Evolutionary conservation across 2,797 vertebrate genomes (phyloP).

Genomic region (Falco novaeseelandiae): DNA sequence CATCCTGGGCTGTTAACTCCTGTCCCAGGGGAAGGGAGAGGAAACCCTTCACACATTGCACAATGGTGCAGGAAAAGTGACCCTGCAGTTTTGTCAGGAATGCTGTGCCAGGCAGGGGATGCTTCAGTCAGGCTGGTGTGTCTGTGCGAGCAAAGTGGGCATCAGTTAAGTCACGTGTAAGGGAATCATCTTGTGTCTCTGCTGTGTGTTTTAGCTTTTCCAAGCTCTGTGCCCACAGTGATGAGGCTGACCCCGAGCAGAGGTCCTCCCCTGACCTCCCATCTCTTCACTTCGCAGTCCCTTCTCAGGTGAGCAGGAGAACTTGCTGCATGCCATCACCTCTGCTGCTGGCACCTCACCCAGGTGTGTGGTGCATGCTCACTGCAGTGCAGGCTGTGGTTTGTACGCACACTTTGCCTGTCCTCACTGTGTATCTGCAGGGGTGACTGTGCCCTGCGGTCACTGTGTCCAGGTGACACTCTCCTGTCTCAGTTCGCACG

Average conservation of each 20-base stretch:
- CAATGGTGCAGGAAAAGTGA: neutral
- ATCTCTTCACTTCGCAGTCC: neutral
- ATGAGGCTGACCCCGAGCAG: conserved; percentile 17
- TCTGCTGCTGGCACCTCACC: neutral
- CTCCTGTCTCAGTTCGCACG: neutral
- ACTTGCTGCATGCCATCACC: neutral
- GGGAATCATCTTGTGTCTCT: neutral
- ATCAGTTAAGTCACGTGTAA: neutral
- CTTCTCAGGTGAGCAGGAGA: conserved; percentile 67
- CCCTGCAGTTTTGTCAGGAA: neutral
- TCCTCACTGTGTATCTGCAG: neutral
- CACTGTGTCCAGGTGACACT: neutral
- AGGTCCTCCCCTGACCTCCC: conserved; percentile 46
- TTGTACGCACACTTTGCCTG: neutral
- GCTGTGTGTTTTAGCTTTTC: conserved; percentile 50
- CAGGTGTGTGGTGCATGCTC: fast-evolving
- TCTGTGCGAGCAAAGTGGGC: neutral
- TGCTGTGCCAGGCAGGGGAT: neutral
- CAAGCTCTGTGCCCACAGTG: neutral
- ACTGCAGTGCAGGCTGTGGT: neutral
- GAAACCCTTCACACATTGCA: neutral
- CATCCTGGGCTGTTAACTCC: neutral
- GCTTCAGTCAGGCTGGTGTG: neutral
- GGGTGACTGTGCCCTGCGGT: neutral
- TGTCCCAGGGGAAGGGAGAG: neutral